Base-by-base conservation (phyloP, 2,113 vertebrate species). In the Phalacrocorax brasilianus region DNA sequence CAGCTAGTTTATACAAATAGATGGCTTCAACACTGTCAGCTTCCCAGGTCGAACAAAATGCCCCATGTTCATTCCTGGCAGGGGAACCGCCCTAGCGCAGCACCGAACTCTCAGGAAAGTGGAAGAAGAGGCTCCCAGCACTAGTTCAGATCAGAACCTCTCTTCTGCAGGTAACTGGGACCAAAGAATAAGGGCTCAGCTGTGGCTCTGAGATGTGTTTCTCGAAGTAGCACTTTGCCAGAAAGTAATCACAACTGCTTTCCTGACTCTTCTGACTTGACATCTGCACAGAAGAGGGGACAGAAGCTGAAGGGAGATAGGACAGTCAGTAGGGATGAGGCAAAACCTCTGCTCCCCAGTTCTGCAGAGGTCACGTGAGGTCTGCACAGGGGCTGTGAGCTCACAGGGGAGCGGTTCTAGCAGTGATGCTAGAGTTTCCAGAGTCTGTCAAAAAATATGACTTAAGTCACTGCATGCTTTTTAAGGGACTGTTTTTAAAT, bases 1-100 rank as follows among this genome's bases (percentile, higher is more conserved):
- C 75, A 70, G 68, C 42, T 89, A 92, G 65, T 96, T 97, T 97
- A 95, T 58, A 50, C 81, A 91, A 93, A 84, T 22, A 62, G 87
- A 75, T 67, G 66, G 33, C 88, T 95, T 97, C 95, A 93, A 66
- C 24, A 33, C 65, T 97, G 65, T 89, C 89, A 67, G 62, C 45
- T 95, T 91, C 83, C 73, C 71, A 56, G 76, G 50, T 72, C 58
- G 66, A 97, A 91, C 53, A 91, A 89, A 93, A 50, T 7, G 13
- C 6, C 28, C 72, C 49, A 24, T 10, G 28, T 12, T 44, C 26
- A 6, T 24, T 88, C 62, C 35, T 76, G 55, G 71, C 3, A 5
- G 45, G 22, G 67, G 40, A 77, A 35, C 33, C 6, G 21, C 68
- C 33, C 49, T 63, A 27, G 19, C 2, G 5, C 67, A 71, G 65